phyloP scores from a whole-genome alignment of 2,113 vertebrate genomes.

The Cryptomyrus ogoouensis region DNA sequence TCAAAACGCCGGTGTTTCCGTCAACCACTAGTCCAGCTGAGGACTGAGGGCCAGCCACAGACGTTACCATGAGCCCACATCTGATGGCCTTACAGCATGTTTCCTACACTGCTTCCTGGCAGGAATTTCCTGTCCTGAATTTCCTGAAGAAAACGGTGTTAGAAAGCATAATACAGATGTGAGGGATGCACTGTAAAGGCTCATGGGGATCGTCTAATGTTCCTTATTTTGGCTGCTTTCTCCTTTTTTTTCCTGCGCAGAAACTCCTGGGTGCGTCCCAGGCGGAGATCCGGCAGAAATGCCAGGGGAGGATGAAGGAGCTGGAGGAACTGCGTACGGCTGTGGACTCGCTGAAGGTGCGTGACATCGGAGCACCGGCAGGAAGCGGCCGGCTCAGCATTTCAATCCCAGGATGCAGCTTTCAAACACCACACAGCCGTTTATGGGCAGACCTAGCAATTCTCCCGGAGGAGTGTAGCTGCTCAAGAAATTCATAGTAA shows the following conservation, averaged over 20 bases:
- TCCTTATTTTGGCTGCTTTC: not conserved
- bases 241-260: slow-evolving; percentile 41
- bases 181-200: not conserved
- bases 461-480: not conserved
- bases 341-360: slow-evolving; percentile 67
- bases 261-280: slow-evolving; percentile 68
- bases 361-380: not conserved
- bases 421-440: not conserved
- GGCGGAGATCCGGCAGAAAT: slow-evolving; percentile 68
- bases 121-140: not conserved
- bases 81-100: slow-evolving; percentile 1
- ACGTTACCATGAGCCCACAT: not conserved
- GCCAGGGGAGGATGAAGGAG: slow-evolving; percentile 67
- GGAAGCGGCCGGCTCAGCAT: not conserved
- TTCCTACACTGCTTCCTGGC: not conserved
- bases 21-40: not conserved
- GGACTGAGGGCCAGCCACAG: not conserved
- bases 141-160: not conserved
- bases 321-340: slow-evolving; percentile 66
- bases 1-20: not conserved
- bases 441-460: not conserved
- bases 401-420: not conserved
- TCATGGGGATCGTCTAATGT: not conserved
- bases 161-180: not conserved
- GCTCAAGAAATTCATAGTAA: not conserved